Evolutionary conservation across 2,888 invertebrate genomes (phyloP), one percentile per base, ranked within the genome.

Genomic region (Stegana nigrithorax): DNA sequence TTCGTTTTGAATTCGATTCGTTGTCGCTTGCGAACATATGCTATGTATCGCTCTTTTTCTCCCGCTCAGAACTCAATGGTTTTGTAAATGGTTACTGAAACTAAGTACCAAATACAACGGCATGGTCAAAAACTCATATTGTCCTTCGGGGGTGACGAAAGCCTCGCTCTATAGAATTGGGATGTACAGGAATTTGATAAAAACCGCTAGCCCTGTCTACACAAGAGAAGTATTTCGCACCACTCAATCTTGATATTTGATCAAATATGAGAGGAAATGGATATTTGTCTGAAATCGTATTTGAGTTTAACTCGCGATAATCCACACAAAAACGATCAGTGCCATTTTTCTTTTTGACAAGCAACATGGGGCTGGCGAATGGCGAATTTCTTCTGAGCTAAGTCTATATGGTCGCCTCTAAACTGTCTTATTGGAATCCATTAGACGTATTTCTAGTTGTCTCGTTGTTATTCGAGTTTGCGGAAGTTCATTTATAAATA

Each of bases 131-230:
- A n/a, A n/a, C n/a, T n/a, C n/a, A n/a, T n/a, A n/a, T n/a, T n/a
- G n/a, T 42, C 44, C 10, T 44, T 44, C 3, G 26, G 64, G 64
- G 6, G 53, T 59, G 6, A 64, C 53, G 58, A 65, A 64, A 4
- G 64, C 59, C 8, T 7, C 58, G 26, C 17, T 62, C 59, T n/a
- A 65, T 62, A n/a, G 62, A 65, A 44, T 64, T 14, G 10, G 64
- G 17, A 44, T 62, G 59, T 19, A 65, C 39, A 1, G 62, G 65
- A 23, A 65, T 65, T 26, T 62, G 39, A 25, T 65, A 14, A 21
- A 65, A 65, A n/a, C 61, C 64, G 39, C 64, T 64, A n/a, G 60
- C 64, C 60, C 60, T 64, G 47, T 60, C 60, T 25, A 64, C 17
- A 21, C 60, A 50, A 12, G 59, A 45, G 57, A 64, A 61, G 14